Percentiles rank a stretch among this genome's conserved stretches.
phyloP scores from a whole-genome alignment of 2,113 vertebrate species.

The Pachyramphus minor region DNA sequence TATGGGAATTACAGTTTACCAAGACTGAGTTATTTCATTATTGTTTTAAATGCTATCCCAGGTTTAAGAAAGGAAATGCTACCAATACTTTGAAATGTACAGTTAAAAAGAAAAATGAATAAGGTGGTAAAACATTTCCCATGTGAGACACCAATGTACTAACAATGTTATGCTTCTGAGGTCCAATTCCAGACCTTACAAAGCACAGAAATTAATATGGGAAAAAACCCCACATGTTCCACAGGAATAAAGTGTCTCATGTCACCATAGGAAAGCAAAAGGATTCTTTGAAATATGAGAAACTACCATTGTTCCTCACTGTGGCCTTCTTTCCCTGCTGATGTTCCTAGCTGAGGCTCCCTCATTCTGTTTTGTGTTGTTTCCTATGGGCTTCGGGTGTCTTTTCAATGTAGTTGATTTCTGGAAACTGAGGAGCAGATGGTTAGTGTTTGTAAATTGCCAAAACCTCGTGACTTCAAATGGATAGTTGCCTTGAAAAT shows the following conservation, averaged over 20 bases:
- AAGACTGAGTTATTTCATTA: not conserved
- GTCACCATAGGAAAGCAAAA: not conserved
- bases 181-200: not conserved
- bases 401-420: not conserved
- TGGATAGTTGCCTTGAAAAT: slow-evolving; percentile 11
- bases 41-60: not conserved
- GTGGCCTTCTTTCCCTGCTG: not conserved
- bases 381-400: not conserved
- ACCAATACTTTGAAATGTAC: not conserved
- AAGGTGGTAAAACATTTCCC: not conserved
- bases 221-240: not conserved
- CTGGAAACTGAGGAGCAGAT: slow-evolving; percentile 20
- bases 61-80: not conserved
- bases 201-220: not conserved
- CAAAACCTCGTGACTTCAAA: not conserved
- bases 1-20: not conserved
- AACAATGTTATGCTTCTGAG: not conserved
- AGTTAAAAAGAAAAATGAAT: not conserved
- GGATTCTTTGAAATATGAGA: not conserved
- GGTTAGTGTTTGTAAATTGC: slow-evolving; percentile 53
- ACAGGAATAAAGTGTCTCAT: not conserved
- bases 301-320: not conserved
- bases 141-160: not conserved
- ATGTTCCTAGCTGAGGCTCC: not conserved
- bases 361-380: not conserved